These are phyloP conservation scores for Solenopsis fugax DNA, from an alignment of 1,140 invertebrate species.

Conservation along the genomic window DNA sequence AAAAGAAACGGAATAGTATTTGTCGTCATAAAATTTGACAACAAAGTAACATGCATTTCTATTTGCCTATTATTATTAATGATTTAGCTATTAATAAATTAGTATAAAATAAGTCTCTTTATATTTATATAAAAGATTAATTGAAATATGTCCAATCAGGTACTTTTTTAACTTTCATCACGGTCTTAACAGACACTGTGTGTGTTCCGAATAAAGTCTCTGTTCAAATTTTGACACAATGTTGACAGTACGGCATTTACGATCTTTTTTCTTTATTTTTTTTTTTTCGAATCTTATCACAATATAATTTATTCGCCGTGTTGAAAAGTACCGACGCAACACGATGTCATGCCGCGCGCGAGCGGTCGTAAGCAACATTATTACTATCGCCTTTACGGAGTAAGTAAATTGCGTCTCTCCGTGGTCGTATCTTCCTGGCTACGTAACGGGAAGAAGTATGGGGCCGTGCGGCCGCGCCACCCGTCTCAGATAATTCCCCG, in stretches of 20 bases:
- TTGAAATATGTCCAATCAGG: background rate
- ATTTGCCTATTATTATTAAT: background rate
- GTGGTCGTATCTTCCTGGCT: constrained; percentile 33
- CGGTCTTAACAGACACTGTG: background rate
- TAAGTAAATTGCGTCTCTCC: constrained; percentile 63
- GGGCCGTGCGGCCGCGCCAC: constrained; percentile 32
- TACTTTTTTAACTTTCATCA: background rate
- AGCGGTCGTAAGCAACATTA: constrained; percentile 54
- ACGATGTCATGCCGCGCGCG: constrained; percentile 48
- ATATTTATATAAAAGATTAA: background rate
- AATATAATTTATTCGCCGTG: constrained; percentile 49
- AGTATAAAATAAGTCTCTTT: background rate
- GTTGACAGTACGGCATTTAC: constrained; percentile 38
- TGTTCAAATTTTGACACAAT: constrained; percentile 4
- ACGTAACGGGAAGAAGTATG: constrained; percentile 55
- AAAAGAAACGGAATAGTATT: background rate
- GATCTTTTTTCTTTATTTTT: too few species aligned
- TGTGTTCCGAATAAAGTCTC: constrained; percentile 21
- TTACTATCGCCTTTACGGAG: constrained; percentile 62
- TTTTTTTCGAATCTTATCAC: constrained; percentile 3
- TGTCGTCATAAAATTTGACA: background rate
- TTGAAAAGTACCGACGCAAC: constrained; percentile 46
- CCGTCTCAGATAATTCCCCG: constrained; percentile 53
- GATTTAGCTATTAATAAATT: constrained; percentile 19
- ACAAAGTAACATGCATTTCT: background rate